Percentiles rank a stretch among this genome's conserved stretches.
Conservation (phyloP, 1,140 invertebrate genomes). For the Micrasema minimum region DNA sequence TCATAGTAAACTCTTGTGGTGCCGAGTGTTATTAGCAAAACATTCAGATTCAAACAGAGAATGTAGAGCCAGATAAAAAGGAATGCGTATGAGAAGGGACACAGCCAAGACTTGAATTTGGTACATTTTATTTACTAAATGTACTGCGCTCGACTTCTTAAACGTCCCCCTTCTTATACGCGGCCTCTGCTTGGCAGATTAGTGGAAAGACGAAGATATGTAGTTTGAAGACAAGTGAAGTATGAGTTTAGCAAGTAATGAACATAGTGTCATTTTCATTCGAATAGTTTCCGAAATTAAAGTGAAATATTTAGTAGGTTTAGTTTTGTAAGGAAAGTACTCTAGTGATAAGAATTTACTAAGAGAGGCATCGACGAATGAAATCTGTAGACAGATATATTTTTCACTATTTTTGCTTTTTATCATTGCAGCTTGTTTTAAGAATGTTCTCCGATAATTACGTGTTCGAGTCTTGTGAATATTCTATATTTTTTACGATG, state of each 20-base stretch:
- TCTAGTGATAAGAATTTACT: slow-evolving; percentile 33
- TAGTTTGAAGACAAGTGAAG: slow-evolving; percentile 19
- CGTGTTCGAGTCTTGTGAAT: no score
- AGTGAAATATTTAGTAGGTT: slow-evolving; percentile 42
- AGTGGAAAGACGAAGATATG: slow-evolving; percentile 5
- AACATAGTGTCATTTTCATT: slow-evolving; percentile 46
- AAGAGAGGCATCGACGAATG: slow-evolving; percentile 13
- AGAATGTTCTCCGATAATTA: background rate
- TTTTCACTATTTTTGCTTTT: slow-evolving; percentile 37
- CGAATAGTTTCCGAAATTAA: slow-evolving; percentile 36
- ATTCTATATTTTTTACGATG: no score
- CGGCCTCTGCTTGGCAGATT: background rate
- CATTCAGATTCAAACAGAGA: no score
- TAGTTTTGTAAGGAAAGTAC: slow-evolving; percentile 47
- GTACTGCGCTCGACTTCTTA: background rate
- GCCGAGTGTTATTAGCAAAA: slow-evolving; percentile 4
- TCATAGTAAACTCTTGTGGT: slow-evolving; percentile 19
- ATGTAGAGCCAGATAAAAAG: no score
- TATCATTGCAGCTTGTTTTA: slow-evolving; percentile 33
- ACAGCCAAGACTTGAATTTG: background rate
- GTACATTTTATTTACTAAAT: slow-evolving; percentile 14
- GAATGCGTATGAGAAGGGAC: background rate
- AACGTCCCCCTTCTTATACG: slow-evolving; percentile 1
- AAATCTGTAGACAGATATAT: slow-evolving; percentile 12
- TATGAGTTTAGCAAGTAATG: slow-evolving; percentile 41